Evolutionary conservation across 2,113 vertebrate genomes (phyloP).

Genomic region (Miniopterus natalensis): DNA sequence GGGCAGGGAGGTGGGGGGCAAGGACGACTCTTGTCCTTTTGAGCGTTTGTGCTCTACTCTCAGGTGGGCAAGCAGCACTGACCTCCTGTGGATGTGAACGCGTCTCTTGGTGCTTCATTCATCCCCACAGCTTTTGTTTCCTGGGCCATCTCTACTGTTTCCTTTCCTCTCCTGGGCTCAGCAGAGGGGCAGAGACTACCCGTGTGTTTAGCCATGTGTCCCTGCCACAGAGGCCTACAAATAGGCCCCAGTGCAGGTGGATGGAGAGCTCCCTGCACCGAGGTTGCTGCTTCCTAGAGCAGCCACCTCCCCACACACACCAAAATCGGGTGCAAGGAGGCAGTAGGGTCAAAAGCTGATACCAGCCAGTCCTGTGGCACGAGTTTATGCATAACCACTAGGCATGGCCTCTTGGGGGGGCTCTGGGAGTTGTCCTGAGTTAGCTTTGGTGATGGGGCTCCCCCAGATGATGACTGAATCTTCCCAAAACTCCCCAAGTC

Average conservation of each 20-base stretch:
- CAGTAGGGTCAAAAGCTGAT: neutral
- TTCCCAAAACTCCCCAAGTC: neutral
- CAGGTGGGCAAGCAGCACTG: neutral
- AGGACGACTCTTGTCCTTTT: too few relatives aligned
- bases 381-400: rapidly evolving
- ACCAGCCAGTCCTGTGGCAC: neutral
- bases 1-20: neutral
- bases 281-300: neutral
- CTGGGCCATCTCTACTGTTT: rapidly evolving
- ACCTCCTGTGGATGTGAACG: conserved; percentile 67
- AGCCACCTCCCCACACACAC: neutral
- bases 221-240: rapidly evolving
- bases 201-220: neutral
- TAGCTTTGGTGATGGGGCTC: neutral
- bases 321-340: too few relatives aligned
- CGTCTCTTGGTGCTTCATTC: conserved; percentile 59
- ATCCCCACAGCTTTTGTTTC: conserved; percentile 42
- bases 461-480: neutral
- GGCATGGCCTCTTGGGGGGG: neutral
- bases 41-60: rapidly evolving
- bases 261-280: neutral
- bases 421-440: neutral
- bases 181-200: neutral
- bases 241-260: neutral
- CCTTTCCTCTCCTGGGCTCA: neutral